Evolutionary conservation across 2,888 invertebrate species (phyloP).

Genomic region (Melanchra persicariae): DNA sequence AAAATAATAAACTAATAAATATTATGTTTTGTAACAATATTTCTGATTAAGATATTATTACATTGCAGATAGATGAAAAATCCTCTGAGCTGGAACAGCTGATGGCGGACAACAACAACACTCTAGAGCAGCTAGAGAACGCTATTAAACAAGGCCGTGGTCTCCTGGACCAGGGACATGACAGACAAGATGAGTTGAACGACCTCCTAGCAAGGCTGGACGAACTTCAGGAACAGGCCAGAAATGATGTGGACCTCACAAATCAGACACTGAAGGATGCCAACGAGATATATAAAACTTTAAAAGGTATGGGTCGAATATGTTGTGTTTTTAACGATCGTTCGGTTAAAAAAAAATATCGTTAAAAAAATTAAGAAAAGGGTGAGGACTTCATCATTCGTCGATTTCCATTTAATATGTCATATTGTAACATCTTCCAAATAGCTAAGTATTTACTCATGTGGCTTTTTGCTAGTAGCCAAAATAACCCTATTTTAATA

Average conservation of each 20-base stretch:
- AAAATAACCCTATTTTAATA: too few species aligned
- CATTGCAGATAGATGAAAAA: slow-evolving; percentile 90
- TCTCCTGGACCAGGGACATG: slow-evolving; percentile 91
- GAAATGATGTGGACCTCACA: slow-evolving; percentile 95
- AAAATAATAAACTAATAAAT: too few species aligned
- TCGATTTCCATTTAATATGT: too few species aligned
- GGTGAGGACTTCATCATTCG: too few species aligned
- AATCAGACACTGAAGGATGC: slow-evolving; percentile 89
- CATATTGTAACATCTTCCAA: too few species aligned
- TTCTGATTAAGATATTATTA: background rate
- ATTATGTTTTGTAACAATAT: too few species aligned
- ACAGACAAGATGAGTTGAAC: slow-evolving; percentile 94
- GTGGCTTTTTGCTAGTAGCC: too few species aligned
- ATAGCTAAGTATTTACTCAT: too few species aligned
- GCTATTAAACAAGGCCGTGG: slow-evolving; percentile 92
- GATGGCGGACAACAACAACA: slow-evolving; percentile 89
- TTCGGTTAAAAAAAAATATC: too few species aligned
- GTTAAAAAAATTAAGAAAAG: too few species aligned
- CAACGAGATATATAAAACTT: slow-evolving; percentile 73
- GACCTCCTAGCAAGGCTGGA: slow-evolving; percentile 95
- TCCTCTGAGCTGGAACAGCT: slow-evolving; percentile 86
- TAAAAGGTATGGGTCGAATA: slow-evolving; percentile 67
- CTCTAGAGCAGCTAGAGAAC: slow-evolving; percentile 92
- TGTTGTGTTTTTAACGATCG: background rate
- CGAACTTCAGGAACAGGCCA: slow-evolving; percentile 94